A percentile compares a stretch with the other conserved stretches of the same genome.
Evolutionary conservation across 2,888 invertebrate species (phyloP).

Genomic region (Furcula furcula): DNA sequence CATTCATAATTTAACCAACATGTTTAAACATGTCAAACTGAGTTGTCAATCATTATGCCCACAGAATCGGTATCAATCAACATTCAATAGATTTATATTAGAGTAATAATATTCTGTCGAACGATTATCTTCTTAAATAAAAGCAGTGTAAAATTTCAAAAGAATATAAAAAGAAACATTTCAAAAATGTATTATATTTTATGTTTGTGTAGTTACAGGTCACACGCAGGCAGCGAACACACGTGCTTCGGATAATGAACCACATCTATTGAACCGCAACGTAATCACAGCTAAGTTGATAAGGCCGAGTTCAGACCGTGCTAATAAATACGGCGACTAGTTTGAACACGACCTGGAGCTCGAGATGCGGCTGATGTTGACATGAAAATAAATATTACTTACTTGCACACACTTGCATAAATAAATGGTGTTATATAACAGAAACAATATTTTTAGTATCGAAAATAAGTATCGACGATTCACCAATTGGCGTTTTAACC

Average conservation of each 20-base stretch:
- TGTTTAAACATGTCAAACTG: too few species aligned
- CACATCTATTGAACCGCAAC: slow-evolving; percentile 18
- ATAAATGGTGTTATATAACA: too few species aligned
- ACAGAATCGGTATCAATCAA: slow-evolving; percentile 13
- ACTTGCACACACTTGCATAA: too few species aligned
- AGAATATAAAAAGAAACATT: slow-evolving; percentile 41
- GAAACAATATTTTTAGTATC: too few species aligned
- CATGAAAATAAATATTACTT: background rate
- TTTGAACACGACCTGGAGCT: background rate
- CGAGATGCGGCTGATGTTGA: background rate
- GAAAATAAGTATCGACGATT: too few species aligned
- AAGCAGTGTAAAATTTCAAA: slow-evolving; percentile 45
- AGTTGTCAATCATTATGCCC: too few species aligned
- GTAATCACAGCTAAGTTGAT: slow-evolving; percentile 29
- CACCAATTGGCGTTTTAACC: too few species aligned
- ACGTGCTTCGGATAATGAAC: slow-evolving; percentile 16
- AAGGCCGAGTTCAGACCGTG: slow-evolving; percentile 6
- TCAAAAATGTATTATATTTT: slow-evolving; percentile 36
- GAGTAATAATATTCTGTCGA: slow-evolving; percentile 21
- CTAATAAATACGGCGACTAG: background rate
- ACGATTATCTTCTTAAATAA: slow-evolving; percentile 21
- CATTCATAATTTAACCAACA: too few species aligned
- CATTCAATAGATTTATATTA: slow-evolving; percentile 15
- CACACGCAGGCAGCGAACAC: slow-evolving; percentile 32
- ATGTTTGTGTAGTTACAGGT: slow-evolving; percentile 29